A percentile compares a stretch with the other conserved stretches of the same genome.
Evolutionary conservation across 1,140 invertebrate species (phyloP).

Genomic region (Stegodyphus dumicola): DNA sequence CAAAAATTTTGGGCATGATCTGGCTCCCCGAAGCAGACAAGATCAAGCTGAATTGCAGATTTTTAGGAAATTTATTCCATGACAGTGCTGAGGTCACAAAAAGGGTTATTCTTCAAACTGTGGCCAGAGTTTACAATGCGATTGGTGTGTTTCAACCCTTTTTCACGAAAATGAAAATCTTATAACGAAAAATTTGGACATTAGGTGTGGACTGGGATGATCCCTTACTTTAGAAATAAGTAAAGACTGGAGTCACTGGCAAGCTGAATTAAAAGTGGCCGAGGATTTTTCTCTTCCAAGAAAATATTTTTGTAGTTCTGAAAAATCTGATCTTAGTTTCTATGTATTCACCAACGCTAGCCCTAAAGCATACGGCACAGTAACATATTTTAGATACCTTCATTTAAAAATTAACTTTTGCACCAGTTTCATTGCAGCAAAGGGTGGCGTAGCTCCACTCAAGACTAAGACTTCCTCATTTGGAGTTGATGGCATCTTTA

Average conservation of each 20-base stretch:
- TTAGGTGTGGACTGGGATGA: slow-evolving; percentile 42
- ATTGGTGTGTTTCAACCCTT: slow-evolving; percentile 18
- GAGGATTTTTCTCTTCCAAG: neutral
- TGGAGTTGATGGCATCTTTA: slow-evolving; percentile 13
- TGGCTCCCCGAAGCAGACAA: neutral
- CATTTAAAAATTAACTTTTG: neutral
- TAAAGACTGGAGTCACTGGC: neutral
- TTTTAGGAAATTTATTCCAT: neutral
- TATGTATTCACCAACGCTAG: slow-evolving; percentile 60
- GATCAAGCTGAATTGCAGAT: neutral
- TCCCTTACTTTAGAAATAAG: neutral
- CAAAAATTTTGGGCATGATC: slow-evolving; percentile 12
- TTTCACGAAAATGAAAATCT: slow-evolving; percentile 1
- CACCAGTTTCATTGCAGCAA: neutral
- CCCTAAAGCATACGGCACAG: slow-evolving; percentile 45
- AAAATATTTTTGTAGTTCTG: slow-evolving; percentile 1
- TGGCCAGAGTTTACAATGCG: neutral
- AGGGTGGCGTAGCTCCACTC: slow-evolving; percentile 9
- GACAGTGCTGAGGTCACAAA: slow-evolving; percentile 26
- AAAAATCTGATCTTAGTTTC: slow-evolving; percentile 1
- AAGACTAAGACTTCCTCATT: slow-evolving; percentile 9
- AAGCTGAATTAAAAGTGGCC: neutral
- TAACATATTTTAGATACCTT: slow-evolving; percentile 23
- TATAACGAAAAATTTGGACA: slow-evolving; percentile 41
- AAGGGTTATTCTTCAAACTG: slow-evolving; percentile 40